Evolutionary conservation across 2,797 vertebrate genomes (phyloP).

Genomic region (Macroramphosus scolopax): DNA sequence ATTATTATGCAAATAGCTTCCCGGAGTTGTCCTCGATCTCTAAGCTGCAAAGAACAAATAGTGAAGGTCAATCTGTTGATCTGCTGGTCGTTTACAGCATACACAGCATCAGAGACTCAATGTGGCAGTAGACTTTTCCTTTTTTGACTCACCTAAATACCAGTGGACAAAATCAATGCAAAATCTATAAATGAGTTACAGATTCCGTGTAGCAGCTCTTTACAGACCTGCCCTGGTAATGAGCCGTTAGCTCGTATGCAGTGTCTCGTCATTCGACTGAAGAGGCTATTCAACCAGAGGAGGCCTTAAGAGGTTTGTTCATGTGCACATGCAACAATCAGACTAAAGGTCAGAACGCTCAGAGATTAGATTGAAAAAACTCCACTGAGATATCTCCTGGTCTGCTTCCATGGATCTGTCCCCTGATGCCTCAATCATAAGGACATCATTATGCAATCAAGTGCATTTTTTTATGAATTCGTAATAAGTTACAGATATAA

Average conservation of each 20-base stretch:
- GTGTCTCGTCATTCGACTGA: conserved; percentile 3
- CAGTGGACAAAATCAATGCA: no score
- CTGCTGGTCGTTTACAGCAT: background rate
- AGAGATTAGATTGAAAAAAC: conserved; percentile 4
- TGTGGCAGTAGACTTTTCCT: no score
- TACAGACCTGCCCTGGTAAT: background rate
- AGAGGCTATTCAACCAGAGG: conserved; percentile 25
- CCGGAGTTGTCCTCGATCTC: background rate
- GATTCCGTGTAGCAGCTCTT: background rate
- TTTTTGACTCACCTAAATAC: no score
- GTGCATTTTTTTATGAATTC: no score
- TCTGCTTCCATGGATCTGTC: no score
- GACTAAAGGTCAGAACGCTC: conserved; percentile 22
- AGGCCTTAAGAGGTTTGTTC: conserved; percentile 18
- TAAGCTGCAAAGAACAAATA: background rate
- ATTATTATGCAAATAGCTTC: background rate
- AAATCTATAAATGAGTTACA: no score
- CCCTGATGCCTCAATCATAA: no score
- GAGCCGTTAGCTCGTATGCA: background rate
- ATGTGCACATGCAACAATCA: conserved; percentile 16
- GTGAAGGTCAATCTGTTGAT: conserved; percentile 11
- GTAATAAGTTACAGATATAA: no score
- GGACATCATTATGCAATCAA: no score
- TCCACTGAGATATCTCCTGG: no score
- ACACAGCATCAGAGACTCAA: background rate